Conservation (phyloP, 35 echinoderm and acorn worm species). For the Heliocidaris tuberculata region DNA sequence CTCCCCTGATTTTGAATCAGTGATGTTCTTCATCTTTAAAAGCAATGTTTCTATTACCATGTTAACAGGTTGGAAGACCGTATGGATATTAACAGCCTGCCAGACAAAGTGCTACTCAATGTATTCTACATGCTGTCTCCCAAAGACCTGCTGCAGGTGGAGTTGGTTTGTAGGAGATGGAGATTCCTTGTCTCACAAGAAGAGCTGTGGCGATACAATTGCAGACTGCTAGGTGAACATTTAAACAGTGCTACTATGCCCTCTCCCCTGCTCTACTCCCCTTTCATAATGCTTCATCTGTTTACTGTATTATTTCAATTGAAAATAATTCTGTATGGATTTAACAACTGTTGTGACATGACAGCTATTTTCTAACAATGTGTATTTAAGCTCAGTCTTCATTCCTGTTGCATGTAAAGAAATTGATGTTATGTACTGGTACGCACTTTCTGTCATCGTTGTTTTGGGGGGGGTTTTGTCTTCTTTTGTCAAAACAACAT, state of each 20-base stretch:
- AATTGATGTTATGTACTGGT: too few species aligned
- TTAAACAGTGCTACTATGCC: background rate
- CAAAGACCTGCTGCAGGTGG: slow-evolving; percentile 63
- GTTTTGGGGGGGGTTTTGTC: too few species aligned
- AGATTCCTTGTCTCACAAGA: slow-evolving; percentile 88
- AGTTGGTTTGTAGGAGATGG: slow-evolving; percentile 88
- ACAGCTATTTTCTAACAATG: too few species aligned
- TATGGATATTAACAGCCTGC: slow-evolving; percentile 79
- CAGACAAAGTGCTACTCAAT: slow-evolving; percentile 78
- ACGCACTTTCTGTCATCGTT: too few species aligned
- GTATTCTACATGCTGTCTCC: slow-evolving; percentile 80
- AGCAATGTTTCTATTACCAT: background rate
- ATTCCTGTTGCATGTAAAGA: too few species aligned
- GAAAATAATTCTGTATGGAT: background rate
- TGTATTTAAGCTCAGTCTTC: too few species aligned
- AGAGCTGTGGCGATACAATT: slow-evolving; percentile 84
- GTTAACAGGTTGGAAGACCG: slow-evolving; percentile 74
- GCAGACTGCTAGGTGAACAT: slow-evolving; percentile 74
- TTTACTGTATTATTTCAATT: background rate
- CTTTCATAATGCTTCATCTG: background rate
- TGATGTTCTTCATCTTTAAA: background rate
- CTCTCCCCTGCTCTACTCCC: background rate
- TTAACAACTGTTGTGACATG: too few species aligned
- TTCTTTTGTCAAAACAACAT: too few species aligned
- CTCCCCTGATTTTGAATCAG: too few species aligned